Base-by-base conservation (phyloP, 2,888 invertebrate species). In the Brachyopa scutellaris region DNA sequence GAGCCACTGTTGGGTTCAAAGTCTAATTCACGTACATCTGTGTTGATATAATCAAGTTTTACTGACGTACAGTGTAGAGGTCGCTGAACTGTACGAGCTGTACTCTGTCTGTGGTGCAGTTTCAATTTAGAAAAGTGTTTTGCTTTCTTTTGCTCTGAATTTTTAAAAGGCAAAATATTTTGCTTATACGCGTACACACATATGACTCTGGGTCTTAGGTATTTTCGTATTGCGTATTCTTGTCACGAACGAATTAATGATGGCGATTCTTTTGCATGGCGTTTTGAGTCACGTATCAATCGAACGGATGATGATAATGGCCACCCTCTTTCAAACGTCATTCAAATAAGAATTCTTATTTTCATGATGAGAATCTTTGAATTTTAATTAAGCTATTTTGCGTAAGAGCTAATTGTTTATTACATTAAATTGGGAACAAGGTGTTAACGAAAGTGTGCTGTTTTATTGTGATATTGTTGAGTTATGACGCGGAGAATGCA, bases 231-330 rank as follows among this genome's bases (percentile, higher is more conserved):
- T 19, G 1, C 9, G 29, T n/a, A 72, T 62, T 61, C 51, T 45
- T 72, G 61, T 72, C 72, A 72, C 72, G 72, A 42, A 62, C n/a
- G 23, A 21, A 72, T 62, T 45, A 19, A 13, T 36, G 38, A 38
- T 64, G 13, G 5, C 38, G 8, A 21, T 72, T 62, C 23, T 45
- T 29, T 45, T 33, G 33, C 51, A 33, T 26, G 15, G n/a, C 53
- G 53, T n/a, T 42, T 62, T 42, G 33, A 72, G 61, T 72, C 72
- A 72, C 72, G 72, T 62, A 23, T 11, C 42, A 40, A 2, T 7
- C 11, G 40, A 21, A 17, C 15, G 15, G 26, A 21, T 33, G 23
- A 19, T 33, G 49, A 61, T 59, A 38, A 69, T 59, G 21, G 55
- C 57, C 47, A 59, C 47, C 70, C 59, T 40, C 38, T 21, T 23